These are phyloP conservation scores for Steinernema carpocapsae DNA, from an alignment of 2,888 invertebrate species.

Conservation along the genomic window DNA sequence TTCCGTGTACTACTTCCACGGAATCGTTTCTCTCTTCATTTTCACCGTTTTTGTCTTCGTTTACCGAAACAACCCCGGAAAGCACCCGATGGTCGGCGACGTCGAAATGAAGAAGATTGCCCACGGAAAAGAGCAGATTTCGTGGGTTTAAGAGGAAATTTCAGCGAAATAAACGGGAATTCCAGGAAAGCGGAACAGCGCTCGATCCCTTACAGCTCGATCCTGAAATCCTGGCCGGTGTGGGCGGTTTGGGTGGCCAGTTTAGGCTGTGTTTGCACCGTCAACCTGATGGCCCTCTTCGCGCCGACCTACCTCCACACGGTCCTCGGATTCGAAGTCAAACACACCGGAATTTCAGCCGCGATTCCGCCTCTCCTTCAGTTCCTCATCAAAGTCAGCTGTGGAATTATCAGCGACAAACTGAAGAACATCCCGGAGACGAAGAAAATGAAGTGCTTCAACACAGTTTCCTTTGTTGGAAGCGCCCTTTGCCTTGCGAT, in stretches of 20 bases:
- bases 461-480: constrained; percentile 44
- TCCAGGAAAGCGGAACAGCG: constrained; percentile 12
- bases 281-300: constrained; percentile 27
- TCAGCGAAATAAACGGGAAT: neutral
- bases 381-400: neutral
- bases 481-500: constrained; percentile 43
- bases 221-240: constrained; percentile 36
- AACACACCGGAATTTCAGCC: constrained; percentile 3
- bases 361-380: constrained; percentile 10
- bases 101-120: constrained; percentile 40
- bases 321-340: constrained; percentile 11
- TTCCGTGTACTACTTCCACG: constrained; percentile 46
- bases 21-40: constrained; percentile 35
- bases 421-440: constrained; percentile 24
- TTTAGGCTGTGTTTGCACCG: constrained; percentile 35
- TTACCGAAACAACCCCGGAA: constrained; percentile 43
- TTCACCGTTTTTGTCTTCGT: constrained; percentile 38
- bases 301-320: constrained; percentile 44
- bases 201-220: constrained; percentile 41
- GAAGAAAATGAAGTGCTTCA: constrained; percentile 37
- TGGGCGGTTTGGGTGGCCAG: constrained; percentile 45
- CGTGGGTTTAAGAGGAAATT: neutral
- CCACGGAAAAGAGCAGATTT: constrained; percentile 26
- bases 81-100: constrained; percentile 41
- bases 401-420: constrained; percentile 15